Base-by-base conservation (phyloP, 2,888 invertebrate species). In the Limnephilus lunatus region DNA sequence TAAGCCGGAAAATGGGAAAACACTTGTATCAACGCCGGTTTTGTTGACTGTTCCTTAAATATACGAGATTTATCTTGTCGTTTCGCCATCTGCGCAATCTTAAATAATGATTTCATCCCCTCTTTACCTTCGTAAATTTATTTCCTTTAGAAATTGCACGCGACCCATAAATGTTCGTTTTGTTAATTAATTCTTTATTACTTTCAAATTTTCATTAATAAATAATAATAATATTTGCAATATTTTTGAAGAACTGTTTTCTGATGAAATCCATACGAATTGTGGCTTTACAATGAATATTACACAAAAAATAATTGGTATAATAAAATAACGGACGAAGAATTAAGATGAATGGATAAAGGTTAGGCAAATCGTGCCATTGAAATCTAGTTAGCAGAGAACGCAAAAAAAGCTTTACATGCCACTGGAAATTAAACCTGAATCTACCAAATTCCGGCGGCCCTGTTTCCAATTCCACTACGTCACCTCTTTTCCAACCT, bases 61-160 rank as follows among this genome's bases (percentile, higher is more conserved):
- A 86, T 30, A 15, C 44, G 25, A 86, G 44, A 86, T 86, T 86
- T 86, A 86, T 86, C 86, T 48, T 86, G 86, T 44, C 86, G 86
- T 35, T 44, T 44, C 44, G 86, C 44, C 39, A 86, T 44, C 44
- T 86, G n/a, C 86, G 86, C 86, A 9, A 86, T 86, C 44, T 44
- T 86, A n/a, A 44, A 86, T 86, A 30, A 86, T 86, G 44, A 48
- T 44, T 35, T 15, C 39, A 86, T 30, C 30, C 39, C 86, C 44
- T 39, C 9, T 30, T 5, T 86, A 86, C 25, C 48, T 48, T 44
- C 30, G 30, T 0, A 83, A 83, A 11, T 83, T 83, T 39, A 39
- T 83, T 83, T 83, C 35, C 35, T 68, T 68, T 7, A 68, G 68
- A 68, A 68, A 68, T 68, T 68, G 25, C 68, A 9, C 25, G 9